Percentiles rank a stretch among this genome's conserved stretches.
These are phyloP conservation scores for Lepilemur septentrionalis DNA, from an alignment of 2,797 vertebrate species.

Conservation along the genomic window DNA sequence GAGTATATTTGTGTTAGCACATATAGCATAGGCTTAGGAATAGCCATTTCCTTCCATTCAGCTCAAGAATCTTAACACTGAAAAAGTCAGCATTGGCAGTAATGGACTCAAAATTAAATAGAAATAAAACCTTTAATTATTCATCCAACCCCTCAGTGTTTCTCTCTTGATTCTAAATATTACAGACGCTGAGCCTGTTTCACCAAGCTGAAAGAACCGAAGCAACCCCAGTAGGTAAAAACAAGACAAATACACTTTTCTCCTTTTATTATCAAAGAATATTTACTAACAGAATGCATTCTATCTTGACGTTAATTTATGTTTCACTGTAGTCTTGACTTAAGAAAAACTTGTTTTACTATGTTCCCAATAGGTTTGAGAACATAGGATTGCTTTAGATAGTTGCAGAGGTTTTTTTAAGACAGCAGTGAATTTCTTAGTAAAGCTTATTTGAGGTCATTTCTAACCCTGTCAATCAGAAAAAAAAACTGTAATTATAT, in stretches of 20 bases:
- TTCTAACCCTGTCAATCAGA: not conserved
- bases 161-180: conserved; percentile 59
- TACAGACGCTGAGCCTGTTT: not conserved
- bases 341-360: not conserved
- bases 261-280: not conserved
- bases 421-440: not conserved
- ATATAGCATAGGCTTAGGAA: not conserved
- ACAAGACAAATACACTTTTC: not conserved
- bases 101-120: conserved; percentile 42
- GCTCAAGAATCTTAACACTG: not conserved
- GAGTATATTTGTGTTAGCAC: not conserved
- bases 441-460: not conserved
- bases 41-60: not conserved
- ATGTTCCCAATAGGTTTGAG: not conserved
- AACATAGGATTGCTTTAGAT: not conserved
- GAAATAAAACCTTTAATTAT: conserved; percentile 69
- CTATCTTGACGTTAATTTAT: not conserved
- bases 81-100: not conserved
- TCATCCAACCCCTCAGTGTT: conserved; percentile 45
- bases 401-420: not conserved
- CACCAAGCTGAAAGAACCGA: not conserved
- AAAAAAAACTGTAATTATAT: not conserved
- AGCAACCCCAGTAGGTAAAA: not conserved
- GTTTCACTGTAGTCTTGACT: not conserved
- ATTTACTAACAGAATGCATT: not conserved